Evolutionary conservation across 2,888 invertebrate species (phyloP), one percentile per base, ranked within the genome.

Genomic region (Thymelicus acteon): DNA sequence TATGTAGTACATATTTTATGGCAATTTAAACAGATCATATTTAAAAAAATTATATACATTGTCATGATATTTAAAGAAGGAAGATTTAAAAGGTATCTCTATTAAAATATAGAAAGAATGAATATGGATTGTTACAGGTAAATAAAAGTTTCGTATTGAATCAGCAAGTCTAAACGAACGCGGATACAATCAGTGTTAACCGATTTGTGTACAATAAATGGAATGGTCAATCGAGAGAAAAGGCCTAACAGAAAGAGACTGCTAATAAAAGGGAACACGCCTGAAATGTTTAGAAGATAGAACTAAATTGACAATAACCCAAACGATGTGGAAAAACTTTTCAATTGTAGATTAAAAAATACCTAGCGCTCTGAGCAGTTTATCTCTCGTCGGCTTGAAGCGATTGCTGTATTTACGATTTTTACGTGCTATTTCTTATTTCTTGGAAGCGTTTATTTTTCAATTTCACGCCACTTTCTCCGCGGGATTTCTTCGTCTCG

Each of bases 401-500:
- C 69, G 57, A 57, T 63, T 63, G 69, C 63, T 62, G 57, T 68
- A 69, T 69, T 69, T 70, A 70, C 70, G 70, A 70, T 70, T 69
- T 69, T 69, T 63, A 63, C 58, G 70, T 70, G 60, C 64, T 52
- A 64, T 70, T 70, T 64, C 69, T 70, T 70, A 70, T 64, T 70
- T 70, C 60, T 69, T 64, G 60, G 64, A 70, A 60, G 63, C 70
- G 70, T 64, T 70, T 70, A 70, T 70, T 70, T 70, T 70, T 58
- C 70, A 70, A 70, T 70, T 70, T 70, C 49, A 64, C 60, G 64
- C 70, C 70, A 64, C 70, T 70, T 70, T 70, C 60, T 19, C 60
- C 12, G 58, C 39, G 49, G 64, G 70, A 70, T 70, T 70, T 64
- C 70, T 49, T 64, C 39, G 58, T 49, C 19, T 58, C 15, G 39